Evolutionary conservation across 2,113 vertebrate species (phyloP), one percentile per base, ranked within the genome.

Genomic region (Crotalus horridus): DNA sequence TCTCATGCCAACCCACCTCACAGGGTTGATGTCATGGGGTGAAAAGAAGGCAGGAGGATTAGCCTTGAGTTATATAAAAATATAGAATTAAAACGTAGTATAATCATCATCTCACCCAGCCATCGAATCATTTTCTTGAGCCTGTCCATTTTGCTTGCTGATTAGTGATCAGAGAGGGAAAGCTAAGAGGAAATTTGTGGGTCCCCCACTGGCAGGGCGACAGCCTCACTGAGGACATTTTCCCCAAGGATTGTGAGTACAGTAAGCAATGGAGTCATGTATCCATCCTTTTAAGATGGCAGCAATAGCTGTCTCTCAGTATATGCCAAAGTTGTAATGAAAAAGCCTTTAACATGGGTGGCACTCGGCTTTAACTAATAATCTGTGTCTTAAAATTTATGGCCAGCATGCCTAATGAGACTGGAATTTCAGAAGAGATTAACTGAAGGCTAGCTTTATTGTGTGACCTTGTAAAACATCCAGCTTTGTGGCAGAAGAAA

Each of bases 201-300:
- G 87, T 58, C 5, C 6, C 58, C 56, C 9, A 8, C 5, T 8
- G 59, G 51, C 59, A 81, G 26, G 26, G 88, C 17, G 26, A 2
- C 24, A n/a, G 89, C 69, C 91, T 64, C 24, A 23, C 43, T 13
- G 23, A 55, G 17, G 7, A 89, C 51, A 94, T 39, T 85, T 54
- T 59, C 91, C 51, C 5, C 85, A 59, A 93, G 33, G 58, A 89
- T 53, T 54, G 51, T 54, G 29, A 24, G 9, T 26, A 39, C 15
- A 12, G 20, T 26, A 56, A 26, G 39, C 33, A 46, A 13, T 6
- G 29, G 13, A 74, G 64, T 74, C 61, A 15, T n/a, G 29, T 69
- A 6, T n/a, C 29, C 29, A 15, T 39, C 0, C 0, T 39, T 55
- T 85, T n/a, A 20, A 26, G 12, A 24, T 24, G 11, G n/a, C 53